phyloP scores from a whole-genome alignment of 2,888 invertebrate species.

The Adineta ricciae region DNA sequence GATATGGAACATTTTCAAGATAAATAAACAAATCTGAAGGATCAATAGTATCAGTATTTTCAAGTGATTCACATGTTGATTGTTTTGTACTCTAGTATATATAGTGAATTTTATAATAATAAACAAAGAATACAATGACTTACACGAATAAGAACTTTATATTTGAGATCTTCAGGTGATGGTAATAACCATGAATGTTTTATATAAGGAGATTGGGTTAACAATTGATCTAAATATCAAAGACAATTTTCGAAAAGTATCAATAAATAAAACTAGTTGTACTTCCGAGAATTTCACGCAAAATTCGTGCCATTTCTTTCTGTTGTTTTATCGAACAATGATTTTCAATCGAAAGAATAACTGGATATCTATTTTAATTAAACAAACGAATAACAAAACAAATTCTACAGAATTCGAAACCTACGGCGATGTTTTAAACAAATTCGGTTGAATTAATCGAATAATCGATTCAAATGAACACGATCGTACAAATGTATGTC shows the following conservation, averaged over 20 bases:
- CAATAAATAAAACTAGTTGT: no score
- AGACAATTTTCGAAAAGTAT: no score
- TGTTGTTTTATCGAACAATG: not conserved
- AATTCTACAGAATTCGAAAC: no score
- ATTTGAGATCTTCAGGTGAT: conserved; percentile 68
- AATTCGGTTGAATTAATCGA: not conserved
- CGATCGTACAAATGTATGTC: not conserved
- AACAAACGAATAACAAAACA: no score
- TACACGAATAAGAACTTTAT: conserved; percentile 53
- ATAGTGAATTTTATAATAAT: no score
- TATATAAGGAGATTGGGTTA: conserved; percentile 52
- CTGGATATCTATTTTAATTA: not conserved
- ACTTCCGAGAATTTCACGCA: not conserved
- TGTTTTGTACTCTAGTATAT: no score
- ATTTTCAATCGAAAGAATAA: not conserved
- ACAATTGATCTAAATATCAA: no score
- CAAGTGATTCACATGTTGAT: no score
- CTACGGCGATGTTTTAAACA: not conserved
- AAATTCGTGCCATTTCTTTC: not conserved
- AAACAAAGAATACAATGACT: not conserved
- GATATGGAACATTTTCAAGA: not conserved
- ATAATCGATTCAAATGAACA: conserved; percentile 8
- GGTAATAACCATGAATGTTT: conserved; percentile 69
- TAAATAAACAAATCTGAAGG: not conserved
- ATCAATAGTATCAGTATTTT: no score